Percentiles rank a stretch among this genome's conserved stretches.
Evolutionary conservation across 1,140 invertebrate genomes (phyloP).

Genomic region (Colletes gigas): DNA sequence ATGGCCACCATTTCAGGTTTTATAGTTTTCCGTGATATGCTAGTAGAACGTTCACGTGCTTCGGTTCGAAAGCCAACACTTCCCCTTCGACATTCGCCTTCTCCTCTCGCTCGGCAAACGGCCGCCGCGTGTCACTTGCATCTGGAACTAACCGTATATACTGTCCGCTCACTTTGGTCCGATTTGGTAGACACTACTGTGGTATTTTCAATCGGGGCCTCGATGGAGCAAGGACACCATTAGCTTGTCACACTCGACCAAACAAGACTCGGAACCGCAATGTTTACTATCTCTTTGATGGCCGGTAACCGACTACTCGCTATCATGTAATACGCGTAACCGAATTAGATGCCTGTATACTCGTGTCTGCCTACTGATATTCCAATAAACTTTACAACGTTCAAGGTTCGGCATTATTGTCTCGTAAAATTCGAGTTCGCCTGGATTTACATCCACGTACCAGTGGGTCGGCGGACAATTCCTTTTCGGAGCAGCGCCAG

Average conservation of each 20-base stretch:
- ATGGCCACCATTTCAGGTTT: conserved; percentile 29
- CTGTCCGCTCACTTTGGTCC: conserved; percentile 62
- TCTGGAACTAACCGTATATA: conserved; percentile 37
- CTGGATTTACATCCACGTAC: not conserved
- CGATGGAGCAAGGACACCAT: conserved; percentile 60
- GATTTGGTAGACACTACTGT: conserved; percentile 60
- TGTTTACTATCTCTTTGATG: conserved; percentile 55
- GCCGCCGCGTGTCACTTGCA: conserved; percentile 62
- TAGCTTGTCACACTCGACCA: conserved; percentile 61
- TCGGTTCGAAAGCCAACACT: conserved; percentile 57
- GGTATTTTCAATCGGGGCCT: conserved; percentile 60
- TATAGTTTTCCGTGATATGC: conserved; percentile 58
- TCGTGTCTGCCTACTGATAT: conserved; percentile 32
- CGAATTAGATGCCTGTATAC: conserved; percentile 10
- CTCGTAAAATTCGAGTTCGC: not conserved
- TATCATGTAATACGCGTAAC: conserved; percentile 25
- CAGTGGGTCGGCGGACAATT: no score
- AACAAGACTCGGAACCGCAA: conserved; percentile 45
- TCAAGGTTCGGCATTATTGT: not conserved
- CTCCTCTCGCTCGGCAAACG: conserved; percentile 27
- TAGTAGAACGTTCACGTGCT: conserved; percentile 59
- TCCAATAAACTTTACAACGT: conserved; percentile 35
- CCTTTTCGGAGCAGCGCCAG: no score
- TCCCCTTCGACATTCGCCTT: conserved; percentile 48
- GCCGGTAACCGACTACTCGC: conserved; percentile 25